Evolutionary conservation across 2,888 invertebrate genomes (phyloP).

Genomic region (Heliconius charithonia): DNA sequence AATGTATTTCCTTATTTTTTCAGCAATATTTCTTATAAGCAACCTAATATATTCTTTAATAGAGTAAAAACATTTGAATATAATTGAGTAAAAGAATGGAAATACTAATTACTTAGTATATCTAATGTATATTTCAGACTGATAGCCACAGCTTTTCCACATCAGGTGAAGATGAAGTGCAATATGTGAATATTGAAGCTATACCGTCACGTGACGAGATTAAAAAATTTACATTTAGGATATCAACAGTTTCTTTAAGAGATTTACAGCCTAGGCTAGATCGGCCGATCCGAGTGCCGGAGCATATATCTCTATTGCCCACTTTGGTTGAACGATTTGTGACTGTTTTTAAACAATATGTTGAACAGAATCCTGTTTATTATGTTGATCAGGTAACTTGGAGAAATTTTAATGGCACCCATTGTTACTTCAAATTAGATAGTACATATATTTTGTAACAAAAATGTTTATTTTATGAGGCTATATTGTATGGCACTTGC

Average conservation of each 20-base stretch:
- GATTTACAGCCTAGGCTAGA: constrained; percentile 84
- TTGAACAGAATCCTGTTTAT: constrained; percentile 87
- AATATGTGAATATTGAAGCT: constrained; percentile 92
- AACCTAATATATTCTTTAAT: too few species aligned
- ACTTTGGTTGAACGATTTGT: constrained; percentile 93
- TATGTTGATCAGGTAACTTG: constrained; percentile 79
- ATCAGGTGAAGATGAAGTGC: constrained; percentile 86
- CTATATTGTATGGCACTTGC: too few species aligned
- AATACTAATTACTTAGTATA: not conserved
- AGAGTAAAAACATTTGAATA: not conserved
- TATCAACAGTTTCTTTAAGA: constrained; percentile 90
- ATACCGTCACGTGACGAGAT: constrained; percentile 85
- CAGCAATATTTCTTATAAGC: too few species aligned
- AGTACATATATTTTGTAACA: too few species aligned
- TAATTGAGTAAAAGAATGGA: not conserved
- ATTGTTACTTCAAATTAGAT: too few species aligned
- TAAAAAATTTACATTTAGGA: constrained; percentile 86
- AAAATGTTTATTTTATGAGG: too few species aligned
- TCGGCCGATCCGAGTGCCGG: constrained; percentile 66
- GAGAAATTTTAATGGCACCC: too few species aligned
- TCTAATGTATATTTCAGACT: constrained; percentile 69
- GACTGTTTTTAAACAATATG: constrained; percentile 90
- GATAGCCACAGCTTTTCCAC: constrained; percentile 88
- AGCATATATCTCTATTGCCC: constrained; percentile 82
- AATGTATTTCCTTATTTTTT: too few species aligned